These are phyloP conservation scores for Entelurus aequoreus DNA, from an alignment of 2,113 vertebrate genomes.

Conservation along the genomic window DNA sequence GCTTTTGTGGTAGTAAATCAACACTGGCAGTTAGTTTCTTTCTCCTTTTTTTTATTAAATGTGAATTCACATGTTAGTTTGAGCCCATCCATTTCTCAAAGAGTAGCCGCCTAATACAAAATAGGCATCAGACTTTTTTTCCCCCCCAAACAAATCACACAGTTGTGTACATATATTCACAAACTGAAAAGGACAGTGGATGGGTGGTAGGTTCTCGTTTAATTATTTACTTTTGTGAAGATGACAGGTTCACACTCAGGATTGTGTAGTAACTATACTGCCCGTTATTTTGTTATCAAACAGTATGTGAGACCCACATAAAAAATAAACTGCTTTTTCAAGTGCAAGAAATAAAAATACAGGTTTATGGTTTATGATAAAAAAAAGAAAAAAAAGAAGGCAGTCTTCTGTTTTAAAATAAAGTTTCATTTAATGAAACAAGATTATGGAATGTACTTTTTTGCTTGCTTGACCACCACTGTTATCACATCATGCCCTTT, in stretches of 20 bases:
- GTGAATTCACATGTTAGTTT: conserved; percentile 69
- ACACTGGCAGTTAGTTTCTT: conserved; percentile 54
- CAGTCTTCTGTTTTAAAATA: conserved; percentile 75
- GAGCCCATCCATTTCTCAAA: conserved; percentile 56
- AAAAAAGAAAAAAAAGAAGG: conserved; percentile 64
- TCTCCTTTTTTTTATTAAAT: conserved; percentile 65
- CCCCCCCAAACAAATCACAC: conserved; percentile 55
- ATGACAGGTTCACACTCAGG: conserved; percentile 76
- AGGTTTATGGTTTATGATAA: conserved; percentile 72
- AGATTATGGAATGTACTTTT: conserved; percentile 77
- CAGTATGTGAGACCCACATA: conserved; percentile 78
- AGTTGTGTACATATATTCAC: conserved; percentile 71
- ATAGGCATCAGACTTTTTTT: conserved; percentile 63
- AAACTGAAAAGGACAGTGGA: conserved; percentile 72
- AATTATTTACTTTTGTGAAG: conserved; percentile 69
- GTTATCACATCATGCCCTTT: conserved; percentile 62
- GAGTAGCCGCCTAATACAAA: conserved; percentile 63
- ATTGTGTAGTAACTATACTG: conserved; percentile 75
- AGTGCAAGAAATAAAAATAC: conserved; percentile 82
- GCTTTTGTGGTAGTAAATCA: conserved; percentile 9
- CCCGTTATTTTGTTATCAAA: conserved; percentile 67
- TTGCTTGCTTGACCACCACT: conserved; percentile 71
- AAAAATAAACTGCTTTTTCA: conserved; percentile 78
- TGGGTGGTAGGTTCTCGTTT: conserved; percentile 79
- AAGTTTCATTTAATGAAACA: conserved; percentile 80